Evolutionary conservation across 2,113 vertebrate species (phyloP), one percentile per base, ranked within the genome.

Genomic region (Chloropsis cyanopogon): DNA sequence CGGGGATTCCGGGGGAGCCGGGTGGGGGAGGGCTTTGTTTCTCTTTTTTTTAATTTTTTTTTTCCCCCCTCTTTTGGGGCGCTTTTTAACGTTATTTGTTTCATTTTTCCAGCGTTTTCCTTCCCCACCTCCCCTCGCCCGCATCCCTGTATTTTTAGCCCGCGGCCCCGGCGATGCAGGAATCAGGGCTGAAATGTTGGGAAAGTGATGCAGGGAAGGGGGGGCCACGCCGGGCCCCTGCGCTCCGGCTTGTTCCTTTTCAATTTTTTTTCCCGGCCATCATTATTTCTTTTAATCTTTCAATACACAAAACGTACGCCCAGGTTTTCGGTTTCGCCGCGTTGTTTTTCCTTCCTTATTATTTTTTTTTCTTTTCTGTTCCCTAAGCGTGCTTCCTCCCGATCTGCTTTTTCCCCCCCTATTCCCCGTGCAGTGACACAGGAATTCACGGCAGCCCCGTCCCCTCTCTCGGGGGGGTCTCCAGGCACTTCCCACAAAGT

Each of bases 131-230:
- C 90, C 71, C 57, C 12, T 76, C 59, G 57, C 41, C 71, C n/a
- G 93, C 95, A 91, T 82, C 90, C 61, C 63, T 80, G 87, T 95
- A 88, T 94, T 95, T 94, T 91, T 92, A 92, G 95, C 92, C 23
- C 79, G 69, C 89, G 85, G 94, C 88, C 60, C 84, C 86, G 94
- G 94, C 92, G 87, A 95, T 95, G 93, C 95, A 86, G 85, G 92
- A 95, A 95, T 70, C 93, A 89, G 91, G 91, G 77, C 95, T 95
- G 93, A 96, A 96, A 95, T 84, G 93, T 92, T 95, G 33, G 57
- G 91, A 90, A 95, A 96, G 95, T 95, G 95, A 95, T 95, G 93
- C 91, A 86, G 84, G 88, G 91, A 39, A 73, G 81, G 73, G 81
- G 79, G 65, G 77, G 75, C 2, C 54, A 37, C 70, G 65, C 87